Percentiles rank a stretch among this genome's conserved stretches.
These are phyloP conservation scores for Nycticorax nycticorax DNA, from an alignment of 2,113 vertebrate species.

Conservation along the genomic window DNA sequence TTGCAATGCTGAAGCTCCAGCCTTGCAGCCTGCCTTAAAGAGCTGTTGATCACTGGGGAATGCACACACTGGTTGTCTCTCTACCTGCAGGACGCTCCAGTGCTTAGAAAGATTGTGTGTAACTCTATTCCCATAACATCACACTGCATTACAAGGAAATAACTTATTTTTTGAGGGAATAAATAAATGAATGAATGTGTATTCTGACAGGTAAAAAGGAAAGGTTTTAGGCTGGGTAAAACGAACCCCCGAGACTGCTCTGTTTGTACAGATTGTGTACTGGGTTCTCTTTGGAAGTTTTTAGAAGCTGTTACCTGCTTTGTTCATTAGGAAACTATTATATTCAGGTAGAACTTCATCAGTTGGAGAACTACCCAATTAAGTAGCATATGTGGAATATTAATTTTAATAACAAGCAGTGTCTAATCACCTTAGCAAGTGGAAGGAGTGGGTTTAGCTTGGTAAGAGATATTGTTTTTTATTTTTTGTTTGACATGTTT, in stretches of 20 bases:
- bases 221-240: background rate
- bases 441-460: background rate
- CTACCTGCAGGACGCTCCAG: background rate
- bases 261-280: background rate
- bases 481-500: background rate
- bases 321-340: background rate
- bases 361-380: background rate
- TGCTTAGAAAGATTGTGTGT: background rate
- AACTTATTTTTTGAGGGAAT: background rate
- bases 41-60: background rate
- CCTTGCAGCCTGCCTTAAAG: background rate
- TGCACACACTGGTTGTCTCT: background rate
- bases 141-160: background rate
- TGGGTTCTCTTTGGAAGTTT: background rate
- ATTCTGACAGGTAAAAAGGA: background rate
- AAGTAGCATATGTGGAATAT: slow-evolving; percentile 17
- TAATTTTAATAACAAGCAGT: background rate
- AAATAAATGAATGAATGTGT: background rate
- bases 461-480: background rate
- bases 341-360: background rate
- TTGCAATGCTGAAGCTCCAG: background rate
- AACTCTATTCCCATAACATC: background rate
- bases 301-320: background rate
- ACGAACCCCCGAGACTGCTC: background rate
- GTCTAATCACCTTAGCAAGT: background rate